Conservation (phyloP, 2,797 vertebrate genomes). For the Thaleichthys pacificus region DNA sequence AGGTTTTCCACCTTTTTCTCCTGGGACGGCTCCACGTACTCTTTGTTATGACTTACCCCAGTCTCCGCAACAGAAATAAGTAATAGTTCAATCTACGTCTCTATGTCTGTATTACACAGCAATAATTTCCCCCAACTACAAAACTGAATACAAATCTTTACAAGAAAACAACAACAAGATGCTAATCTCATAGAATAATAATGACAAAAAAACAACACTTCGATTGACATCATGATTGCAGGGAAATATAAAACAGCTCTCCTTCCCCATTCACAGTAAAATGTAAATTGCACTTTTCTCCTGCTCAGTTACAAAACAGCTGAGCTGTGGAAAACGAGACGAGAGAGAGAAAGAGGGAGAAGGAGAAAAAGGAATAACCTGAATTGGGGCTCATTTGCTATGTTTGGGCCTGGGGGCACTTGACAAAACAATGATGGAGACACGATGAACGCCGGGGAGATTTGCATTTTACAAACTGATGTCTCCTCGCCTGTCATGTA, state of each 20-base stretch:
- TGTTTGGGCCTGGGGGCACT: constrained; percentile 71
- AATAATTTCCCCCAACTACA: neutral
- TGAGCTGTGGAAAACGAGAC: constrained; percentile 58
- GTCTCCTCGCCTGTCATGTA: constrained; percentile 75
- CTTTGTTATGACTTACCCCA: too few species aligned
- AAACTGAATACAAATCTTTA: neutral
- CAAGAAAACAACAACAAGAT: neutral
- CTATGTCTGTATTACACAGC: too few species aligned
- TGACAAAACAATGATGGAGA: constrained; percentile 77
- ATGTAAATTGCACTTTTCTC: constrained; percentile 56
- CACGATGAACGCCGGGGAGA: constrained; percentile 64
- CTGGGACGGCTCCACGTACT: too few species aligned
- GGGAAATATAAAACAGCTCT: constrained; percentile 43
- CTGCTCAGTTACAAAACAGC: constrained; percentile 62
- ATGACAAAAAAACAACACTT: neutral
- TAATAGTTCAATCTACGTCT: neutral
- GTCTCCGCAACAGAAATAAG: neutral
- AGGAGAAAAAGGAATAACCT: constrained; percentile 41
- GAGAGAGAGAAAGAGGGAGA: constrained; percentile 6
- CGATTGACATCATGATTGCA: constrained; percentile 40
- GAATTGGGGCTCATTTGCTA: constrained; percentile 69
- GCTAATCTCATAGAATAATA: neutral
- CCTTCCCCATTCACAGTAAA: constrained; percentile 43
- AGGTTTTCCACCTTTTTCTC: too few species aligned
- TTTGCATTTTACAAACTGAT: constrained; percentile 79